Evolutionary conservation across 2,888 invertebrate genomes (phyloP).

Genomic region (Ectemnius cavifrons): DNA sequence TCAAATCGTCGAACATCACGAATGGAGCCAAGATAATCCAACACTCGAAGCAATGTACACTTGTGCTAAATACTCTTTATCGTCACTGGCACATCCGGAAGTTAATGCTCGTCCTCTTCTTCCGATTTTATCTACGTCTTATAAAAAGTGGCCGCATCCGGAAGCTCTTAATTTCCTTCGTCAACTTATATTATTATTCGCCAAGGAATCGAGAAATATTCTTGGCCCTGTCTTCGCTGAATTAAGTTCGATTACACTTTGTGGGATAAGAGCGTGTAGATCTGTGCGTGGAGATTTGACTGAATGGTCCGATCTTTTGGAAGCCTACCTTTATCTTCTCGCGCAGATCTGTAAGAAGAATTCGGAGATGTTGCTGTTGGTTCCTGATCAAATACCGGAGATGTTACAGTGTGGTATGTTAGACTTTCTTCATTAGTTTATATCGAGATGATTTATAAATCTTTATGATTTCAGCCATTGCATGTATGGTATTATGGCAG

Average conservation of each 20-base stretch:
- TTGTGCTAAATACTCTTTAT: slow-evolving; percentile 69
- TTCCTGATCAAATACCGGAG: slow-evolving; percentile 75
- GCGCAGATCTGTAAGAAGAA: slow-evolving; percentile 84
- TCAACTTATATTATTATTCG: slow-evolving; percentile 78
- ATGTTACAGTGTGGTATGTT: slow-evolving; percentile 76
- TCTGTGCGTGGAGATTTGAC: slow-evolving; percentile 77
- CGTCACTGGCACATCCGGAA: slow-evolving; percentile 71
- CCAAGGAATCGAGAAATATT: slow-evolving; percentile 73
- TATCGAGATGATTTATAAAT: neutral
- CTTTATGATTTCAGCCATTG: slow-evolving; percentile 77
- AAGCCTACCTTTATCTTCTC: slow-evolving; percentile 84
- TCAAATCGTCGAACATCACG: slow-evolving; percentile 79
- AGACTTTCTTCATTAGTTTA: neutral
- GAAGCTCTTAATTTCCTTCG: slow-evolving; percentile 71
- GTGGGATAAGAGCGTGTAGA: slow-evolving; percentile 70
- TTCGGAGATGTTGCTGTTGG: slow-evolving; percentile 72
- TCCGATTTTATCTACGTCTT: slow-evolving; percentile 66
- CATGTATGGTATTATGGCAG: slow-evolving; percentile 83
- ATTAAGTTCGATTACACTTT: slow-evolving; percentile 69
- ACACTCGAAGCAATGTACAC: slow-evolving; percentile 82
- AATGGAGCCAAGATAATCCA: slow-evolving; percentile 82
- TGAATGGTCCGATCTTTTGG: slow-evolving; percentile 85
- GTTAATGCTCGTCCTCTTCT: slow-evolving; percentile 66
- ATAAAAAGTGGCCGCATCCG: slow-evolving; percentile 78
- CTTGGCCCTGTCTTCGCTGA: slow-evolving; percentile 69